phyloP scores from a whole-genome alignment of 2,113 vertebrate genomes.

The Limnothrissa miodon region DNA sequence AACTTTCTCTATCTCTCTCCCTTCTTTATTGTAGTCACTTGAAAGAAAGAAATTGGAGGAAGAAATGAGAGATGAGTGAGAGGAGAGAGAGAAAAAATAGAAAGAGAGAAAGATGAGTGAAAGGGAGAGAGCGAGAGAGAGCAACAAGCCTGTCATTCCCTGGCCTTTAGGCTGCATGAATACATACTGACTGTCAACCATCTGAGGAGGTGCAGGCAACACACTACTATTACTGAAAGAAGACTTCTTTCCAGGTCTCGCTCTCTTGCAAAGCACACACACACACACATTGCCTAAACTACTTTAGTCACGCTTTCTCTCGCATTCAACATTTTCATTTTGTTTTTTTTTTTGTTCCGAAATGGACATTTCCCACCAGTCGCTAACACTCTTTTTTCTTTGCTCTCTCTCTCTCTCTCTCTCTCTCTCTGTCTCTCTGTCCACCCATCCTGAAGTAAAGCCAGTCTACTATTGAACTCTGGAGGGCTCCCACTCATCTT shows the following conservation, averaged over 20 bases:
- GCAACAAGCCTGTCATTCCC: not conserved
- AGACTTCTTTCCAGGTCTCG: not conserved
- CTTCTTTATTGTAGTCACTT: too few relatives aligned
- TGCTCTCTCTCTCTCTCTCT: too few relatives aligned
- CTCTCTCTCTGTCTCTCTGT: not conserved
- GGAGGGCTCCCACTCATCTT: constrained; percentile 5
- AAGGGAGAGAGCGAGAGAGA: too few relatives aligned
- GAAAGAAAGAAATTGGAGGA: not conserved
- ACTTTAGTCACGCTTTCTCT: not conserved
- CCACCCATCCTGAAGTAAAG: not conserved
- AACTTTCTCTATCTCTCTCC: not conserved
- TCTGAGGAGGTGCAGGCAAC: not conserved
- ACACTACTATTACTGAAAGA: not conserved
- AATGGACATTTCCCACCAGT: too few relatives aligned
- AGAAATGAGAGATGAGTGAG: not conserved
- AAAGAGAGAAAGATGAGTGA: too few relatives aligned
- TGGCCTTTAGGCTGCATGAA: constrained; percentile 1
- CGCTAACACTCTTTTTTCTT: not conserved
- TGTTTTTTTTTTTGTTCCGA: not conserved
- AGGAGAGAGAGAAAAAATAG: too few relatives aligned
- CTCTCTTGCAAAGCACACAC: not conserved
- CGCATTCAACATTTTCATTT: not conserved
- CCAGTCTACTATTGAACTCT: not conserved
- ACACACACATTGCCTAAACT: not conserved
- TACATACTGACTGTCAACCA: not conserved